phyloP scores from a whole-genome alignment of 2,797 vertebrate genomes.

The Acanthurus leucopareius region DNA sequence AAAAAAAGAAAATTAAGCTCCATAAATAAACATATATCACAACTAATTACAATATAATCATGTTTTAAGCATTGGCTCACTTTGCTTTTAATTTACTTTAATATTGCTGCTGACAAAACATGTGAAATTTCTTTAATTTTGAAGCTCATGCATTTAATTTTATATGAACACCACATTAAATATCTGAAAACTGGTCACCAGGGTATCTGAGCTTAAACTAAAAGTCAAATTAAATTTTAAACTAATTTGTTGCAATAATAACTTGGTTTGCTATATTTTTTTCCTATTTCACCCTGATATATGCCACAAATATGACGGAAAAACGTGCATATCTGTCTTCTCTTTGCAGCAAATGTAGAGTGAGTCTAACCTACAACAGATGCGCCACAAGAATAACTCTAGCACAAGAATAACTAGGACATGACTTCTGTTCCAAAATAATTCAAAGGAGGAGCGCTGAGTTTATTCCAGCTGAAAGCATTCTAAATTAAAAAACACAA shows the following conservation, averaged over 20 bases:
- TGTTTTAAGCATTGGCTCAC: no score
- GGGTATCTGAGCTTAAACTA: not conserved
- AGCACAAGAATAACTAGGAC: constrained; percentile 49
- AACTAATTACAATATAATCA: no score
- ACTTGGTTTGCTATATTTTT: not conserved
- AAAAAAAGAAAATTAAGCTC: no score
- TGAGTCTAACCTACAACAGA: constrained; percentile 34
- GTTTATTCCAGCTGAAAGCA: constrained; percentile 35
- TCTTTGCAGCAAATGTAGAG: constrained; percentile 13
- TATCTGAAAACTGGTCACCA: not conserved
- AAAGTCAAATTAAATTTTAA: not conserved
- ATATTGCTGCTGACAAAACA: no score
- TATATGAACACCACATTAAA: not conserved
- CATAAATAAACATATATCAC: no score
- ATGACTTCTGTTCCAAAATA: constrained; percentile 48
- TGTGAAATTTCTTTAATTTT: no score
- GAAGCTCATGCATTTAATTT: no score
- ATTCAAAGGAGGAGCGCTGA: constrained; percentile 37
- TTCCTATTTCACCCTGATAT: not conserved
- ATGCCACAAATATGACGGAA: constrained; percentile 1
- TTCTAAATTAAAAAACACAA: constrained; percentile 28
- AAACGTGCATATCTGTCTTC: not conserved
- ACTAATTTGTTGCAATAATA: not conserved
- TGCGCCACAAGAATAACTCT: constrained; percentile 37
- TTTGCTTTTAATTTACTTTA: no score